Base-by-base conservation (phyloP, 2,888 invertebrate genomes). In the Eudasyphora cyanicolor region DNA sequence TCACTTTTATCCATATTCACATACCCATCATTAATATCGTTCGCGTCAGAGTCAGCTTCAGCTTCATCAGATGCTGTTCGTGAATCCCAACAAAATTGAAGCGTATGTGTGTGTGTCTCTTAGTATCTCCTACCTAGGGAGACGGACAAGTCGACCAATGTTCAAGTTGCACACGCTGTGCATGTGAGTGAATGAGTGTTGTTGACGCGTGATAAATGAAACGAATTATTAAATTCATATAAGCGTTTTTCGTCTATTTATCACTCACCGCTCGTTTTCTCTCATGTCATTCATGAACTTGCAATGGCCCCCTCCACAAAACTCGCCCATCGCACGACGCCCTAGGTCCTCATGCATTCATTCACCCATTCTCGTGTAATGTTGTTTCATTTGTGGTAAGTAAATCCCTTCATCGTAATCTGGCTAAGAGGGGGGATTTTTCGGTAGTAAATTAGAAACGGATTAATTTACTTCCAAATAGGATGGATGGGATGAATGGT, bases 131-230 rank as follows among this genome's bases (percentile, higher is more conserved):
- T 14, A 7, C 3, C 45, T 0, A 45, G n/a, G 10, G 38, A 32
- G 38, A 8, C 38, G 6, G 38, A 38, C n/a, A n/a, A n/a, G 74
- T 1, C 14, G 8, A n/a, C 5, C 24, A 27, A 24, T 1, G 7
- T 10, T 10, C n/a, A 24, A 62, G 54, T 42, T 24, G 73, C 32
- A 67, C 35, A 19, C 54, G 54, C 38, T 51, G 12, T 6, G 70
- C 21, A 71, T 77, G 57, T 77, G 24, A 62, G 76, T 2, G 42
- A 60, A 67, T 77, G 80, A 64, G 76, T 74, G 74, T 74, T 76
- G 69, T 69, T 78, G 82, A 82, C 82, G 84, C 80, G 82, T 85
- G 85, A 85, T 84, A 85, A 85, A 85, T 85, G 85, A 84, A 84
- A 80, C 76, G 73, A 85, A 85, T 85, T 84, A 85, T 82, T 85